A percentile compares a stretch with the other conserved stretches of the same genome.
Conservation (phyloP, 2,113 vertebrate species). For the Brienomyrus brachyistius region DNA sequence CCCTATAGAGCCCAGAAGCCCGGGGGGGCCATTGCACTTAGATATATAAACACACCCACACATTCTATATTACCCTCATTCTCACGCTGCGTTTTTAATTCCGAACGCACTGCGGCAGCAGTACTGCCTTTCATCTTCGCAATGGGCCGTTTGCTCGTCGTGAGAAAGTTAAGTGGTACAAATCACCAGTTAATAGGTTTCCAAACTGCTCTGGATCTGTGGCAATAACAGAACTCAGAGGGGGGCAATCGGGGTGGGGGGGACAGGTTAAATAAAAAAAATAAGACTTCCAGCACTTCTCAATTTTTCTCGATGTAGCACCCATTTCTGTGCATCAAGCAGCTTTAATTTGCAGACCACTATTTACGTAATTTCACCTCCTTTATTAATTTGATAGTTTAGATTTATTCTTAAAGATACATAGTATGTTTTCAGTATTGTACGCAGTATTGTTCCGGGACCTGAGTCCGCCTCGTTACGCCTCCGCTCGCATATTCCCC, state of each 20-base stretch:
- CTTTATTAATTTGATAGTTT: background rate
- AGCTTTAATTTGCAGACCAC: background rate
- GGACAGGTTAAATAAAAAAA: background rate
- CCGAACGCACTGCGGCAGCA: background rate
- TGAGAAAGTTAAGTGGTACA: background rate
- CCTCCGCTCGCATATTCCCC: background rate
- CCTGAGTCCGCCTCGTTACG: background rate
- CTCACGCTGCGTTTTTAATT: background rate
- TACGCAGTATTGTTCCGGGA: background rate
- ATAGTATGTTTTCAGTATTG: background rate
- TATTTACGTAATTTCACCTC: background rate
- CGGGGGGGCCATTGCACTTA: background rate
- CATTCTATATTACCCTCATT: background rate
- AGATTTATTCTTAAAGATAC: background rate
- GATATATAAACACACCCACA: background rate
- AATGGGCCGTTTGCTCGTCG: background rate
- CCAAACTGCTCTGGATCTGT: background rate
- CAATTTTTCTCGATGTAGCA: background rate
- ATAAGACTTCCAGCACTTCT: background rate
- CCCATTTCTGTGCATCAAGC: background rate
- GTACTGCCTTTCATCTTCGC: background rate
- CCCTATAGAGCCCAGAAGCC: background rate
- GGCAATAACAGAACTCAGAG: background rate
- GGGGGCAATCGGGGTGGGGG: background rate
- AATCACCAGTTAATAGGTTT: background rate